Percentiles rank a stretch among this genome's conserved stretches.
These are phyloP conservation scores for Netelia inedita DNA, from an alignment of 2,888 invertebrate species.

Conservation along the genomic window DNA sequence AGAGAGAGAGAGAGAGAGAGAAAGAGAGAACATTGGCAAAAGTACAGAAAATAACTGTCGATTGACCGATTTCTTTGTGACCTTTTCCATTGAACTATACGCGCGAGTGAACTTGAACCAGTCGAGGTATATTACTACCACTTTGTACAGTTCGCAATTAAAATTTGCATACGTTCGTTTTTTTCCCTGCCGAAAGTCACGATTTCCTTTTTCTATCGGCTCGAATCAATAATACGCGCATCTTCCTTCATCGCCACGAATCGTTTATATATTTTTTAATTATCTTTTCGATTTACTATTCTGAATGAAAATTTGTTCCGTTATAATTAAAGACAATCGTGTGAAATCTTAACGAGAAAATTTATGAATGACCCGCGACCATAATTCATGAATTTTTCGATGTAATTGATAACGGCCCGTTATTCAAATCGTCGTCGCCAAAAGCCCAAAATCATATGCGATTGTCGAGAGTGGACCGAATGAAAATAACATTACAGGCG, in stretches of 20 bases:
- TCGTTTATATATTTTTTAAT: no score
- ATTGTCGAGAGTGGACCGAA: neutral
- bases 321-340: no score
- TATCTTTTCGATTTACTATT: no score
- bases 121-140: neutral
- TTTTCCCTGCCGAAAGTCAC: neutral
- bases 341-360: no score
- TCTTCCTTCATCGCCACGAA: no score
- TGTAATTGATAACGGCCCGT: no score
- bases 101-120: conserved; percentile 49
- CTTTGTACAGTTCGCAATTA: neutral
- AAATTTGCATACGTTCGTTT: neutral
- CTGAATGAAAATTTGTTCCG: no score
- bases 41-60: conserved; percentile 21
- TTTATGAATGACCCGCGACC: no score
- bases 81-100: conserved; percentile 49
- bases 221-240: neutral
- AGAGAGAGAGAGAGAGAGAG: neutral
- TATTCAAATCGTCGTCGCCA: neutral
- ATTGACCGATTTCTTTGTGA: conserved; percentile 54
- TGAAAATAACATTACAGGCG: neutral
- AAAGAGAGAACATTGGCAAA: neutral
- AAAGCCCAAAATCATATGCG: neutral
- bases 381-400: no score
- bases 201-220: neutral